Evolutionary conservation across 2,113 vertebrate species (phyloP).

Genomic region (Vulpes ferrilata): DNA sequence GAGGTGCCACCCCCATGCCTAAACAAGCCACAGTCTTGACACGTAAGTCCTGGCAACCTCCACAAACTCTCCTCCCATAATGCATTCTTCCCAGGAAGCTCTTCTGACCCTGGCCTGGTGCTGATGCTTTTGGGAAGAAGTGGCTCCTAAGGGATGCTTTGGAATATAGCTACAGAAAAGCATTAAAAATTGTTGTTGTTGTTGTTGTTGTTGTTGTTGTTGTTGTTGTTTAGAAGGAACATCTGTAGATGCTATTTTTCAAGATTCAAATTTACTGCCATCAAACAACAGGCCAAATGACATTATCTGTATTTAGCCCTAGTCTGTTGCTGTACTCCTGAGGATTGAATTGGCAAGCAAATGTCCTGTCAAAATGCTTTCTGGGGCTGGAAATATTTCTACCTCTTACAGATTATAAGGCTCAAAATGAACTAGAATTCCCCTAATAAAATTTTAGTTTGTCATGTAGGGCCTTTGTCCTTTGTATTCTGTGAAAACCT

Average conservation of each 20-base stretch:
- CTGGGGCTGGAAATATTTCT: slow-evolving; percentile 32
- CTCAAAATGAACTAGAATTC: slow-evolving; percentile 42
- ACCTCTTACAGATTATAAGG: slow-evolving; percentile 29
- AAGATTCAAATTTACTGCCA: slow-evolving; percentile 68
- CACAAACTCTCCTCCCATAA: neutral
- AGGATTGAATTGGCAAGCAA: slow-evolving; percentile 59
- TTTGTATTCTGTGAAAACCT: slow-evolving; percentile 12
- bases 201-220: neutral
- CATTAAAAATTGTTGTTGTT: neutral
- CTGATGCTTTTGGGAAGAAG: neutral
- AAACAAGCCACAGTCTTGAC: neutral
- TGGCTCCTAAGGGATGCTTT: neutral
- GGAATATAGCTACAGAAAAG: slow-evolving; percentile 39
- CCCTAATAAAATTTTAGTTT: slow-evolving; percentile 51
- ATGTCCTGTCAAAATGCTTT: slow-evolving; percentile 49
- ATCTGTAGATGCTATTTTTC: slow-evolving; percentile 65
- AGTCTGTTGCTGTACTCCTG: slow-evolving; percentile 37
- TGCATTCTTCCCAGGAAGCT: neutral
- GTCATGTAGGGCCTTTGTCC: neutral
- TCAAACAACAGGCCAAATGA: slow-evolving; percentile 49
- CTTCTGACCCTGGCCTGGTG: slow-evolving; percentile 23
- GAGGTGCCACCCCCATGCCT: neutral
- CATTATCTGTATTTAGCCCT: slow-evolving; percentile 63
- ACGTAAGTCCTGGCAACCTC: neutral
- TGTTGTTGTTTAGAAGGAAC: slow-evolving; percentile 67